A percentile compares a stretch with the other conserved stretches of the same genome.
Evolutionary conservation across 2,113 vertebrate species (phyloP).

Genomic region (Periophthalmodon schlosseri): DNA sequence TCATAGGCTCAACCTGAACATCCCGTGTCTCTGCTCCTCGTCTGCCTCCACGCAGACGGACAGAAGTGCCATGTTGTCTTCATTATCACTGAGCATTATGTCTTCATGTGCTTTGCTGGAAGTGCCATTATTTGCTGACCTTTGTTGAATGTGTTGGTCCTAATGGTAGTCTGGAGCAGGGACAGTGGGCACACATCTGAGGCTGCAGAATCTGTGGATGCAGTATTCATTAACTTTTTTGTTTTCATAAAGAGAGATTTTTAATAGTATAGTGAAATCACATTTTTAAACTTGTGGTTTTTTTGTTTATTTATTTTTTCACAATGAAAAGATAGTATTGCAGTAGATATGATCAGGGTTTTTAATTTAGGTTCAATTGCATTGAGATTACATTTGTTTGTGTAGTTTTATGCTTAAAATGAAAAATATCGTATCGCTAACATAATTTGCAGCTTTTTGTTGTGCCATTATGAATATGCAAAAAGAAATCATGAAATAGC

Average conservation of each 20-base stretch:
- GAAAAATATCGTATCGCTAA: background rate
- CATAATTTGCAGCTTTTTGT: background rate
- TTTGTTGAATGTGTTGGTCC: slow-evolving; percentile 60
- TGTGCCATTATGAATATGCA: background rate
- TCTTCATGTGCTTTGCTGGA: slow-evolving; percentile 43
- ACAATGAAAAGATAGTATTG: background rate
- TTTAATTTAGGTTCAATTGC: background rate
- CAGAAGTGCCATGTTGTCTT: slow-evolving; percentile 58
- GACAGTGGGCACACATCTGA: slow-evolving; percentile 22
- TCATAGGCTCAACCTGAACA: slow-evolving; percentile 34
- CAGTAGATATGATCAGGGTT: background rate
- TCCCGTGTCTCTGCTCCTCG: slow-evolving; percentile 25
- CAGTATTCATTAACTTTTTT: background rate
- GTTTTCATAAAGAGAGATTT: no score
- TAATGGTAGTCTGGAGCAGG: slow-evolving; percentile 38
- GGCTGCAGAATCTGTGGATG: background rate
- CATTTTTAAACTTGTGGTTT: no score
- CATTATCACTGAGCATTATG: slow-evolving; percentile 54
- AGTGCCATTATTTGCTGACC: slow-evolving; percentile 61
- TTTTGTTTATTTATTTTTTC: no score
- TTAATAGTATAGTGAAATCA: no score
- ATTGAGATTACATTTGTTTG: background rate
- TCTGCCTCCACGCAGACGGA: slow-evolving; percentile 34
- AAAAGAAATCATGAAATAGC: background rate
- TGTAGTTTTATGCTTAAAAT: background rate